phyloP scores from a whole-genome alignment of 2,113 vertebrate genomes.

The Varanus salvator region DNA sequence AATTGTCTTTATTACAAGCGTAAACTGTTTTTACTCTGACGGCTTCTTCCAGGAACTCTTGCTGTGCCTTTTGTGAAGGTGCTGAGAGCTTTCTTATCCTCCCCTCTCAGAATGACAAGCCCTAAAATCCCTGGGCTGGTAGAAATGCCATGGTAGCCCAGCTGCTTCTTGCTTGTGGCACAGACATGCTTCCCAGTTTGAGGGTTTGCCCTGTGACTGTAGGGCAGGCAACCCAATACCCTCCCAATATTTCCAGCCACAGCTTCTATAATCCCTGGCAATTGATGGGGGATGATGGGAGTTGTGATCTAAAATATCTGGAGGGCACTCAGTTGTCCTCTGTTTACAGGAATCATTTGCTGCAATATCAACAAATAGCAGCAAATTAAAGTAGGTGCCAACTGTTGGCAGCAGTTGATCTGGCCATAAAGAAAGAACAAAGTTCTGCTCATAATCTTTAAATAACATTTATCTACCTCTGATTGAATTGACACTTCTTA shows the following conservation, averaged over 20 bases:
- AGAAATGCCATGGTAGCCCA: not conserved
- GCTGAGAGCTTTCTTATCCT: not conserved
- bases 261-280: no score
- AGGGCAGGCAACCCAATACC: not conserved
- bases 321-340: no score
- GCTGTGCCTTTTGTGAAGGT: not conserved
- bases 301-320: no score
- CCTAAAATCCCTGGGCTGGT: not conserved
- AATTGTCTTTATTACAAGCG: not conserved
- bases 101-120: not conserved
- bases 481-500: not conserved
- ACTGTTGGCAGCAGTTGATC: not conserved
- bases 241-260: no score
- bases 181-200: not conserved
- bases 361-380: not conserved
- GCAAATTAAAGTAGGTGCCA: not conserved
- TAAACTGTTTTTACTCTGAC: constrained; percentile 2
- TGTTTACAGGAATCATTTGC: not conserved
- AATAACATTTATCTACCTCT: not conserved
- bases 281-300: no score
- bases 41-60: constrained; percentile 17
- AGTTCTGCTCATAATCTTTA: not conserved
- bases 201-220: no score
- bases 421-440: not conserved
- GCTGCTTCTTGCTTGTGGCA: not conserved